phyloP scores from a whole-genome alignment of 2,888 invertebrate genomes.

The Scaptomyza flava region DNA sequence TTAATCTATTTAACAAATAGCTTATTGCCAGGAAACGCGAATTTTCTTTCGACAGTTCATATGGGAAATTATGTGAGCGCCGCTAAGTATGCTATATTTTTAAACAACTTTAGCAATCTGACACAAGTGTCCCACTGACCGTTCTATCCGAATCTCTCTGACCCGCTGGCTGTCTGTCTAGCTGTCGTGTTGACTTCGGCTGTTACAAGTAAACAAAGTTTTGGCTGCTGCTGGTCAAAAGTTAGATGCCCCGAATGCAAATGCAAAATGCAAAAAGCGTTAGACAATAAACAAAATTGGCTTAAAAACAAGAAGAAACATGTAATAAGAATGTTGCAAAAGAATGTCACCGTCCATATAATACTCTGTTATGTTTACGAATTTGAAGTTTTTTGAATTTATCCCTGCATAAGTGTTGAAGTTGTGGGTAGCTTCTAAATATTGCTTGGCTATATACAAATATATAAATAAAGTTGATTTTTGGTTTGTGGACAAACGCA shows the following conservation, averaged over 20 bases:
- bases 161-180: background rate
- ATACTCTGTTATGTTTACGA: background rate
- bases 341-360: background rate
- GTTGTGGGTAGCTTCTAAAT: too few species aligned
- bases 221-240: slow-evolving; percentile 33
- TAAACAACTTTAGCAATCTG: slow-evolving; percentile 9
- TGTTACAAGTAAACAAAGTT: slow-evolving; percentile 40
- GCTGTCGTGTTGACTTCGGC: slow-evolving; percentile 3
- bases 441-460: too few species aligned
- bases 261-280: slow-evolving; percentile 23
- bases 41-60: background rate
- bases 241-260: slow-evolving; percentile 29
- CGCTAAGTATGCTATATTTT: slow-evolving; percentile 21
- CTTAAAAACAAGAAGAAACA: background rate
- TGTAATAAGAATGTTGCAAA: background rate
- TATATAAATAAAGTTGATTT: too few species aligned
- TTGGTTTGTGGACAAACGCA: too few species aligned
- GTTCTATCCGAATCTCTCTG: background rate
- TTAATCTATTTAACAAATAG: too few species aligned
- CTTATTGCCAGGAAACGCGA: too few species aligned
- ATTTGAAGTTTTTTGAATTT: too few species aligned
- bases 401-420: too few species aligned
- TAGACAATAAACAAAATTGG: slow-evolving; percentile 37
- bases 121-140: slow-evolving; percentile 6
- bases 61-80: slow-evolving; percentile 8